These are phyloP conservation scores for Chesias legatella DNA, from an alignment of 2,888 invertebrate species.

Conservation along the genomic window DNA sequence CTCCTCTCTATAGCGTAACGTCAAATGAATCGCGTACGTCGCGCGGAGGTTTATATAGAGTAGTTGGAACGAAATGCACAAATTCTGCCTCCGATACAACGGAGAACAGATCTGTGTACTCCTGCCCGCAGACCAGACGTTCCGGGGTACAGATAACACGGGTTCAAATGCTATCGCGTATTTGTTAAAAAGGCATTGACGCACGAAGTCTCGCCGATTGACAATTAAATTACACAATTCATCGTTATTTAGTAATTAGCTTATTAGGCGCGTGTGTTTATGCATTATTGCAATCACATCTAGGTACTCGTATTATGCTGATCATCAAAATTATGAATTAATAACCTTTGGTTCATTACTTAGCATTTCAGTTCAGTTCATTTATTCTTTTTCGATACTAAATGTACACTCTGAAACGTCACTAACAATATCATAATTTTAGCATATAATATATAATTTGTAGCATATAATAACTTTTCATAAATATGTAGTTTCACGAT, in stretches of 20 bases:
- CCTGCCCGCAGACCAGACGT: constrained; percentile 74
- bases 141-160: constrained; percentile 75
- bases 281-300: constrained; percentile 4
- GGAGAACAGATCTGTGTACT: constrained; percentile 40
- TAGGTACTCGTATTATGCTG: no score
- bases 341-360: no score
- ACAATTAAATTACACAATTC: constrained; percentile 36
- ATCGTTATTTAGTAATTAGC: constrained; percentile 11
- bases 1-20: constrained; percentile 40
- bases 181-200: constrained; percentile 75
- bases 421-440: no score
- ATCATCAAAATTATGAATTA: no score
- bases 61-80: constrained; percentile 52
- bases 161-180: constrained; percentile 73
- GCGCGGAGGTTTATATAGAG: constrained; percentile 58
- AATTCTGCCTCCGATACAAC: constrained; percentile 38
- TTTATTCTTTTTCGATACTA: no score
- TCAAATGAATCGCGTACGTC: constrained; percentile 49
- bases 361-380: no score
- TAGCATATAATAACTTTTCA: no score
- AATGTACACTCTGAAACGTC: no score
- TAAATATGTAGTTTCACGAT: no score
- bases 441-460: no score
- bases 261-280: constrained; percentile 16
- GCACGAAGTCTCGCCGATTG: constrained; percentile 68